A percentile compares a stretch with the other conserved stretches of the same genome.
These are phyloP conservation scores for Amblyopsis hoosieri DNA, from an alignment of 2,797 vertebrate genomes.

Conservation along the genomic window DNA sequence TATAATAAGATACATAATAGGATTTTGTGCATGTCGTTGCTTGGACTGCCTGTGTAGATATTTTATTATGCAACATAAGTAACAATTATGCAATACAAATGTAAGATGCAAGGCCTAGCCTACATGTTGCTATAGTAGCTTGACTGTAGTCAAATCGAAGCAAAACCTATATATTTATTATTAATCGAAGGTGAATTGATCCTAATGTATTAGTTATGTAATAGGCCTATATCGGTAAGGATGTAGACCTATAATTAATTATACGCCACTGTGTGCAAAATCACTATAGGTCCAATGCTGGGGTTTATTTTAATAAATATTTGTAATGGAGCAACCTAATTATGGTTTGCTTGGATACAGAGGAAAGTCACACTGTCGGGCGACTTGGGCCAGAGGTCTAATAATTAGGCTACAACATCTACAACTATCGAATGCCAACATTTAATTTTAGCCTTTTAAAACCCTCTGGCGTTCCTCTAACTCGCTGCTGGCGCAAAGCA, in stretches of 20 bases:
- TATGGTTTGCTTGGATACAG: conserved; percentile 35
- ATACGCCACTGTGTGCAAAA: not conserved
- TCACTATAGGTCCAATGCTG: not conserved
- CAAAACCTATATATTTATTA: no score
- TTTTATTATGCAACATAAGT: no score
- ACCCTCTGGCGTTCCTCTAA: conserved; percentile 20
- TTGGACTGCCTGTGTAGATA: no score
- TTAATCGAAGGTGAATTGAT: no score
- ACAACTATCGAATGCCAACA: conserved; percentile 58
- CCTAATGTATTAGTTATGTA: not conserved
- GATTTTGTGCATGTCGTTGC: no score
- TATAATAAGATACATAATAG: no score
- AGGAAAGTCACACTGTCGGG: conserved; percentile 19
- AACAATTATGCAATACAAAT: no score
- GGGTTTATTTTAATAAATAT: not conserved
- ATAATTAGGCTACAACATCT: conserved; percentile 27
- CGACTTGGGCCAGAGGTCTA: conserved; percentile 30
- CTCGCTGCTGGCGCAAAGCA: conserved; percentile 38
- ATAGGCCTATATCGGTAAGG: not conserved
- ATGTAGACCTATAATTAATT: not conserved
- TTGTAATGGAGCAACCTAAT: not conserved
- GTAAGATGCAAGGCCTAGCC: no score
- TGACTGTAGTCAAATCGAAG: no score
- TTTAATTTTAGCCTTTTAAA: conserved; percentile 57
- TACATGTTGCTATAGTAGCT: no score